These are phyloP conservation scores for Drosophila mojavensis DNA, from an alignment of 1,140 invertebrate genomes.

Conservation along the genomic window DNA sequence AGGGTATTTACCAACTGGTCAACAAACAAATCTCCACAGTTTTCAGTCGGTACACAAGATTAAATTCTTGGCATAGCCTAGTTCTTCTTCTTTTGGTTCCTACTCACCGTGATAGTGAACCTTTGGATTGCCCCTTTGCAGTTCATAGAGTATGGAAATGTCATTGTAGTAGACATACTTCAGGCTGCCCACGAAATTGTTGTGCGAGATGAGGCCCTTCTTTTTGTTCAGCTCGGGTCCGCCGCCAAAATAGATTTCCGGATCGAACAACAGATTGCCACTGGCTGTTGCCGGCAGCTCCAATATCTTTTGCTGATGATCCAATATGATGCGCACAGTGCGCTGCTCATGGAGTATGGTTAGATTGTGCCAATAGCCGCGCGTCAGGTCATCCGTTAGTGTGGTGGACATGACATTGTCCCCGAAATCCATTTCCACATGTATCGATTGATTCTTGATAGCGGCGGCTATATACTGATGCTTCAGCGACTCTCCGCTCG, in stretches of 20 bases:
- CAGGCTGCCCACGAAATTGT: constrained; percentile 93
- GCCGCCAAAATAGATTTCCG: constrained; percentile 95
- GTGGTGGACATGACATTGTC: constrained; percentile 88
- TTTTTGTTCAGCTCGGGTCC: constrained; percentile 92
- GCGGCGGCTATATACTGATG: constrained; percentile 93
- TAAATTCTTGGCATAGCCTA: constrained; percentile 22
- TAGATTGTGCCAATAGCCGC: constrained; percentile 94
- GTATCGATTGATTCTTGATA: constrained; percentile 90
- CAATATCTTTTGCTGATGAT: constrained; percentile 88
- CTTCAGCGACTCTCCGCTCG: constrained; percentile 92
- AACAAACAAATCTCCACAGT: constrained; percentile 30
- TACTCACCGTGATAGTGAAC: constrained; percentile 89
- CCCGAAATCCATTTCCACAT: constrained; percentile 93
- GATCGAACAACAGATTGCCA: constrained; percentile 94
- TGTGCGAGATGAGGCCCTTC: constrained; percentile 89
- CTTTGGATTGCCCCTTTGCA: constrained; percentile 92
- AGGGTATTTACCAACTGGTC: constrained; percentile 28
- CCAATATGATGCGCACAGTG: constrained; percentile 89
- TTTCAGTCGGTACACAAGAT: constrained; percentile 15
- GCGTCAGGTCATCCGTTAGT: constrained; percentile 89
- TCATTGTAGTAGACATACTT: constrained; percentile 97
- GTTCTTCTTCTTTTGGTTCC: background rate
- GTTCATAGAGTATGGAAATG: constrained; percentile 94
- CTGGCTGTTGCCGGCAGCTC: constrained; percentile 88
- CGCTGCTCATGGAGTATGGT: constrained; percentile 92